These are phyloP conservation scores for Troides aeacus DNA, from an alignment of 2,888 invertebrate genomes.

Conservation along the genomic window DNA sequence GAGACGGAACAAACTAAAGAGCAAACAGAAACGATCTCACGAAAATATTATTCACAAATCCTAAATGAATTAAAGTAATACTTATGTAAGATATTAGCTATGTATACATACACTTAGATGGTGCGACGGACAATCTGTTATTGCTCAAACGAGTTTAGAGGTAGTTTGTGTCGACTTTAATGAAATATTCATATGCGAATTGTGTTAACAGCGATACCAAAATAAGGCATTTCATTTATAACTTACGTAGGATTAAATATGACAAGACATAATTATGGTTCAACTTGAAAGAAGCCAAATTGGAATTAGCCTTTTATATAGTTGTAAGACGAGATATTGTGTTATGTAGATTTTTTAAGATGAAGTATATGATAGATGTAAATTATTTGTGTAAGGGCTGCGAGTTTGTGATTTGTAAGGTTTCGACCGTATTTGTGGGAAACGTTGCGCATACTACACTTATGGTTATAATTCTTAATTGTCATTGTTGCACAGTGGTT, in stretches of 20 bases:
- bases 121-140: constrained; percentile 35
- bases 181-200: constrained; percentile 47
- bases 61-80: constrained; percentile 46
- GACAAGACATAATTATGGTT: constrained; percentile 77
- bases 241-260: constrained; percentile 50
- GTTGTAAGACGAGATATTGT: constrained; percentile 45
- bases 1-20: constrained; percentile 67
- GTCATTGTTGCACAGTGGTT: too few relatives aligned
- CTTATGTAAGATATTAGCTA: constrained; percentile 56
- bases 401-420: constrained; percentile 54
- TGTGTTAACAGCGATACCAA: constrained; percentile 68
- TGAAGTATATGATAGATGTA: constrained; percentile 40
- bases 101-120: constrained; percentile 34
- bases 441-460: constrained; percentile 19
- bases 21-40: constrained; percentile 64
- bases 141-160: constrained; percentile 44
- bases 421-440: constrained; percentile 12
- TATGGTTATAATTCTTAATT: constrained; percentile 3
- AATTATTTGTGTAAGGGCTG: constrained; percentile 42
- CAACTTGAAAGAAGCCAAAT: constrained; percentile 81
- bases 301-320: constrained; percentile 67
- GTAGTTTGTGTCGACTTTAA: constrained; percentile 40
- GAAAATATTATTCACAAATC: constrained; percentile 63
- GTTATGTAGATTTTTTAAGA: constrained; percentile 42
- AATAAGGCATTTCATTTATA: constrained; percentile 65